A percentile compares a stretch with the other conserved stretches of the same genome.
phyloP scores from a whole-genome alignment of 2,113 vertebrate genomes.

The Silurus glanis region DNA sequence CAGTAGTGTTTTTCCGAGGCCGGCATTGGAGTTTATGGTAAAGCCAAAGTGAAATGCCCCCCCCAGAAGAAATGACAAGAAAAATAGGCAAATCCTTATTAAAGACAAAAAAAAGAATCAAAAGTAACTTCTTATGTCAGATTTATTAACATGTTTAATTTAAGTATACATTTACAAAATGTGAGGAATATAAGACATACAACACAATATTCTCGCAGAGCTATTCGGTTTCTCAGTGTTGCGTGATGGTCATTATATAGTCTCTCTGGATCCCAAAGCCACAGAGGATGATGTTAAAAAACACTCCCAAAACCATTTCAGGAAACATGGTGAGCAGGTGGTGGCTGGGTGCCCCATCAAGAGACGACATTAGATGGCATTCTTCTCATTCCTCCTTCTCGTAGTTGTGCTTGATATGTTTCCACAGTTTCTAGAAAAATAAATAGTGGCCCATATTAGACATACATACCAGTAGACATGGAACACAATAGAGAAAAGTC shows the following conservation, averaged over 20 bases:
- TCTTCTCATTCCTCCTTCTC: slow-evolving; percentile 62
- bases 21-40: not conserved
- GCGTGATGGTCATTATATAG: slow-evolving; percentile 38
- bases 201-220: slow-evolving; percentile 36
- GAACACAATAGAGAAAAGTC: not conserved
- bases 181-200: slow-evolving; percentile 34
- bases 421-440: slow-evolving; percentile 74
- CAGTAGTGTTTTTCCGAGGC: not conserved
- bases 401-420: slow-evolving; percentile 75
- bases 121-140: not conserved
- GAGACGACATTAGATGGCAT: slow-evolving; percentile 3
- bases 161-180: slow-evolving; percentile 64
- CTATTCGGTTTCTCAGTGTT: not conserved
- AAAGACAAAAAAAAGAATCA: not conserved
- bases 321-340: slow-evolving; percentile 31
- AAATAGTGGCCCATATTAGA: not conserved
- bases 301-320: slow-evolving; percentile 52
- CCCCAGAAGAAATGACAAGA: not conserved
- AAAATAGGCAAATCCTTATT: not conserved
- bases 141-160: slow-evolving; percentile 64
- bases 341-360: slow-evolving; percentile 2
- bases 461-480: not conserved
- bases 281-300: slow-evolving; percentile 36
- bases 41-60: not conserved
- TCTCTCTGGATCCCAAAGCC: slow-evolving; percentile 23